Percentiles rank a stretch among this genome's conserved stretches.
Evolutionary conservation across 2,113 vertebrate genomes (phyloP).

Genomic region (Machaerirhynchus nigripectus): DNA sequence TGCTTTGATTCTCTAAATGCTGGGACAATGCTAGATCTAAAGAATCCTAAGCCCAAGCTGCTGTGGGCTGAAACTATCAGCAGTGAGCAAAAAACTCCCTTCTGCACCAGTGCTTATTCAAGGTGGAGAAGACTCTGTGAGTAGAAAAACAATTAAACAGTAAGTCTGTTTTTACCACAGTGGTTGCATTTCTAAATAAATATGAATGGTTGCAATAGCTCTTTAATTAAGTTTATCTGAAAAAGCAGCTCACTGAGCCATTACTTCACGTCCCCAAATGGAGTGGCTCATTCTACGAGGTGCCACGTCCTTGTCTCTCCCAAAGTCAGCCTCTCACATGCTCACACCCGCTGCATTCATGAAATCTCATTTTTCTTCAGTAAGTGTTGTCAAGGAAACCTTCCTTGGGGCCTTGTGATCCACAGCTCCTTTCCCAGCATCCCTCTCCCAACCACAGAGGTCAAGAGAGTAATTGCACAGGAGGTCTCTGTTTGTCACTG

Average conservation of each 20-base stretch:
- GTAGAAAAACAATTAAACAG: not conserved
- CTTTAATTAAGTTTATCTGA: slow-evolving; percentile 24
- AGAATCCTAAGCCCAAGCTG: not conserved
- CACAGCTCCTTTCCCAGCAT: slow-evolving; percentile 22
- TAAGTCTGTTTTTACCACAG: not conserved
- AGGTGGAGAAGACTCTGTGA: not conserved
- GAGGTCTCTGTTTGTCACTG: slow-evolving; percentile 11
- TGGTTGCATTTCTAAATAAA: not conserved
- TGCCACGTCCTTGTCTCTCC: not conserved
- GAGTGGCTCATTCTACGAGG: not conserved
- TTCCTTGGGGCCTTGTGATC: slow-evolving; percentile 34
- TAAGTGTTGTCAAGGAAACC: slow-evolving; percentile 68
- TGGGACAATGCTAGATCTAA: not conserved
- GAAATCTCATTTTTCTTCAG: slow-evolving; percentile 46
- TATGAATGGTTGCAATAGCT: not conserved
- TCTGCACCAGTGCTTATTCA: not conserved
- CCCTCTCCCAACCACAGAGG: not conserved
- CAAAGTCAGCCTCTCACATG: not conserved
- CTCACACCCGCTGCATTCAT: not conserved
- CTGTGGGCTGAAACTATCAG: not conserved
- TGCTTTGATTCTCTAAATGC: not conserved
- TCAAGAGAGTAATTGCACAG: slow-evolving; percentile 61
- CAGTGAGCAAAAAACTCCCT: not conserved
- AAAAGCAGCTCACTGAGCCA: not conserved
- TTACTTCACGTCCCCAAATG: not conserved